Base-by-base conservation (phyloP, 1,140 invertebrate genomes). In the Chrysoperla carnea region DNA sequence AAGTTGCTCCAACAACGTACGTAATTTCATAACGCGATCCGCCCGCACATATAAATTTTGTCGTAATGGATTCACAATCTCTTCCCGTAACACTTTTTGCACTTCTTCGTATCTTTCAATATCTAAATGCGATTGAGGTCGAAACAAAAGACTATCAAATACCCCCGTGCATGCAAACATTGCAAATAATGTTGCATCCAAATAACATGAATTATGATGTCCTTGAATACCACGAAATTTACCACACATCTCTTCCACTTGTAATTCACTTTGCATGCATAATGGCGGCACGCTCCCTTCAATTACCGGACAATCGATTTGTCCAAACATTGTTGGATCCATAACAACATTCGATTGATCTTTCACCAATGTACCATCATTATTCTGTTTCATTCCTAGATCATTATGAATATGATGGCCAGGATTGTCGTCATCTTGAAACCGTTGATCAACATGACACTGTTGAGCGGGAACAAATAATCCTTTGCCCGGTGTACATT, bases 141-240 rank as follows among this genome's bases (percentile, higher is more conserved):
- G 67, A 56, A 89, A 89, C 29, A 97, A 68, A 27, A 86, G 63
- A 46, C 78, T 82, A 64, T 96, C 93, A 67, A 96, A 96, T 1
- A 93, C 88, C 54, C 81, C 81, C 0, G 87, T 91, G 60, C 92
- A 95, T 8, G 91, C 84, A 61, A 95, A 97, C 92, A 97, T 97
- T 13, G 86, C 80, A 62, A 95, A 95, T 6, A 97, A 66, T 4
- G 90, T 95, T 1, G 92, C 90, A 62, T 98, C 94, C 44, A 97
- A 67, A 61, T 98, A 98, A 61, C 94, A 98, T 0, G 91, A 96
- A 67, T 97, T 98, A 55, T 94, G 87, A 60, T 96, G 90, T 6
- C 94, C 94, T 66, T 97, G 92, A 51, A 96, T 96, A 4, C 93
- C 92, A 48, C 76, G 69, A 56, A 76, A 81, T 63, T 85, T 84